Evolutionary conservation across 1,140 invertebrate species (phyloP).

Genomic region (Trypoxylus dichotomus): DNA sequence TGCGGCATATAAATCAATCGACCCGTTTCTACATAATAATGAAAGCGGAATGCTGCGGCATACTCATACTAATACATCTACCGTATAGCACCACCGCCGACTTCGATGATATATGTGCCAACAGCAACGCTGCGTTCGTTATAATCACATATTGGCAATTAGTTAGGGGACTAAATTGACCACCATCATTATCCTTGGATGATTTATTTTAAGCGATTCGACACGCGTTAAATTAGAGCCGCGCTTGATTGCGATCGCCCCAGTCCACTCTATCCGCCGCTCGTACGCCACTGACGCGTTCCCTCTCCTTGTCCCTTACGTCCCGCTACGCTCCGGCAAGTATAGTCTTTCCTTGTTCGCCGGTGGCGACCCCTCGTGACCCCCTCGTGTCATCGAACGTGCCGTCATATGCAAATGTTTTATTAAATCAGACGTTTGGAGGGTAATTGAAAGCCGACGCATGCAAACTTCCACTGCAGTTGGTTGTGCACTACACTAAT

Average conservation of each 20-base stretch:
- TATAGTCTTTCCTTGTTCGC: not conserved
- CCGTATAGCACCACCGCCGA: not conserved
- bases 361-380: not conserved
- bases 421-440: constrained; percentile 29
- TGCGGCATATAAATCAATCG: constrained; percentile 46
- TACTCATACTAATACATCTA: not conserved
- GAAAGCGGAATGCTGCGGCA: constrained; percentile 41
- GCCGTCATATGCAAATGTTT: constrained; percentile 31
- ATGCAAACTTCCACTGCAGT: constrained; percentile 7
- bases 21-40: constrained; percentile 43
- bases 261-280: not conserved
- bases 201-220: constrained; percentile 29
- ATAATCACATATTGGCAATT: constrained; percentile 54
- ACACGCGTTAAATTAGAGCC: constrained; percentile 37
- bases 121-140: constrained; percentile 47
- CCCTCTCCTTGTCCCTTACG: not conserved
- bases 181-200: constrained; percentile 48
- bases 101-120: constrained; percentile 47
- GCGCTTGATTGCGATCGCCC: constrained; percentile 34
- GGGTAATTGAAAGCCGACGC: constrained; percentile 23
- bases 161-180: constrained; percentile 53
- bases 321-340: not conserved
- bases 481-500: not conserved
- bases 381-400: constrained; percentile 28
- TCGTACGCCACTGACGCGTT: constrained; percentile 9